A percentile compares a stretch with the other conserved stretches of the same genome.
phyloP scores from a whole-genome alignment of 1,140 invertebrate species.

The Drosophila sturtevanti region DNA sequence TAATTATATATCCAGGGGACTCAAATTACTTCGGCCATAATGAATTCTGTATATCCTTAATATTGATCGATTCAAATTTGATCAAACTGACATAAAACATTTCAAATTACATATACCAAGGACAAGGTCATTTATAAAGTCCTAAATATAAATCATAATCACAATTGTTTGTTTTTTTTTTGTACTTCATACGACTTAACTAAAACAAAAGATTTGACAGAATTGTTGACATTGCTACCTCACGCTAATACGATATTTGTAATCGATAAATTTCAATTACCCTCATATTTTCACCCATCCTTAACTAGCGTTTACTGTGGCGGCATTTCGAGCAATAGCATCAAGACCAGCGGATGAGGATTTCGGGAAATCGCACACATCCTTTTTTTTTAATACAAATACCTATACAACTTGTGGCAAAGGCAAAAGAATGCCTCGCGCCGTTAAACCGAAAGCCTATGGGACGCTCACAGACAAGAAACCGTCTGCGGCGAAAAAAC shows the following conservation, averaged over 20 bases:
- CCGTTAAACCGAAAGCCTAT: constrained; percentile 46
- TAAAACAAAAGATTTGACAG: no score
- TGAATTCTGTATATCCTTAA: neutral
- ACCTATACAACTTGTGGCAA: neutral
- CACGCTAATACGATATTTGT: neutral
- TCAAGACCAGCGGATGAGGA: neutral
- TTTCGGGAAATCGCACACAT: neutral
- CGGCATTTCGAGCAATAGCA: constrained; percentile 42
- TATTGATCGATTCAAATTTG: no score
- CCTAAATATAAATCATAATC: no score
- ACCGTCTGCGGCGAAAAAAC: constrained; percentile 83
- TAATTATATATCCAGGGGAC: no score
- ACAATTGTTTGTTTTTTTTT: no score
- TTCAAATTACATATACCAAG: no score
- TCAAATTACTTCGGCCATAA: neutral
- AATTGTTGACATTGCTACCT: no score
- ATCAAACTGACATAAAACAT: no score
- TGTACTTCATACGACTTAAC: no score
- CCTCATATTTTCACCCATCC: neutral
- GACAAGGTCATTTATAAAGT: no score
- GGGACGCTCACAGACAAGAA: constrained; percentile 35
- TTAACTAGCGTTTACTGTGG: constrained; percentile 18
- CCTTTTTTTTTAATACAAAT: neutral
- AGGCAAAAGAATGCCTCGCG: constrained; percentile 60
- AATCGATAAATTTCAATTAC: neutral